A percentile compares a stretch with the other conserved stretches of the same genome.
Conservation (phyloP, 1,140 invertebrate genomes). For the Lasioglossum baleicum region DNA sequence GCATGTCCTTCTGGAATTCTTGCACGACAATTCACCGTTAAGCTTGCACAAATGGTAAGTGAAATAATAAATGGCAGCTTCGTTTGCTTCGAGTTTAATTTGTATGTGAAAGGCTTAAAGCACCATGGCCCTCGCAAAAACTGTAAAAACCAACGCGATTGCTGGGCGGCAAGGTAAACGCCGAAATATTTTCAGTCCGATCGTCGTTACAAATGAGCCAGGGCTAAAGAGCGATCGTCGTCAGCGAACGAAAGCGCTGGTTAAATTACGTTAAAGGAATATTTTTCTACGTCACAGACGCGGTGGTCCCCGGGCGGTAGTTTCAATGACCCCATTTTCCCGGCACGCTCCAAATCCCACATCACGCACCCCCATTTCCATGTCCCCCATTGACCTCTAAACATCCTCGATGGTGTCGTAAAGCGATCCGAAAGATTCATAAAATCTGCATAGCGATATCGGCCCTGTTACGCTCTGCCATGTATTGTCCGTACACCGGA, state of each 20-base stretch:
- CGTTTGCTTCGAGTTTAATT: too few species aligned
- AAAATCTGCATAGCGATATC: constrained; percentile 35
- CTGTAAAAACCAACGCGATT: too few species aligned
- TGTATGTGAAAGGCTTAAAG: too few species aligned
- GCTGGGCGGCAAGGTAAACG: neutral
- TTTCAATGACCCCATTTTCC: constrained; percentile 3
- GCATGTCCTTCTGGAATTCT: too few species aligned
- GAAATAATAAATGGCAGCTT: too few species aligned
- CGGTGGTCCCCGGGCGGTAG: neutral
- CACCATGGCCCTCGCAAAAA: too few species aligned
- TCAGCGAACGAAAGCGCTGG: neutral
- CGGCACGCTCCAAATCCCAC: constrained; percentile 1
- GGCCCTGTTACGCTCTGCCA: neutral
- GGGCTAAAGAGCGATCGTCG: neutral
- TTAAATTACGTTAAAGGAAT: neutral
- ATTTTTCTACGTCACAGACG: neutral
- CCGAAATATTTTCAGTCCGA: neutral
- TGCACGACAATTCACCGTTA: too few species aligned
- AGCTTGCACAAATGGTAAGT: too few species aligned
- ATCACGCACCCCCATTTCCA: neutral
- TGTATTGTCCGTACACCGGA: too few species aligned
- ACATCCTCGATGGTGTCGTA: constrained; percentile 11
- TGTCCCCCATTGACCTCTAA: neutral
- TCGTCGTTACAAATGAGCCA: neutral
- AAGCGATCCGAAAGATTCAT: constrained; percentile 21